Conservation (phyloP, 2,113 vertebrate species). For the Archocentrus centrarchus region DNA sequence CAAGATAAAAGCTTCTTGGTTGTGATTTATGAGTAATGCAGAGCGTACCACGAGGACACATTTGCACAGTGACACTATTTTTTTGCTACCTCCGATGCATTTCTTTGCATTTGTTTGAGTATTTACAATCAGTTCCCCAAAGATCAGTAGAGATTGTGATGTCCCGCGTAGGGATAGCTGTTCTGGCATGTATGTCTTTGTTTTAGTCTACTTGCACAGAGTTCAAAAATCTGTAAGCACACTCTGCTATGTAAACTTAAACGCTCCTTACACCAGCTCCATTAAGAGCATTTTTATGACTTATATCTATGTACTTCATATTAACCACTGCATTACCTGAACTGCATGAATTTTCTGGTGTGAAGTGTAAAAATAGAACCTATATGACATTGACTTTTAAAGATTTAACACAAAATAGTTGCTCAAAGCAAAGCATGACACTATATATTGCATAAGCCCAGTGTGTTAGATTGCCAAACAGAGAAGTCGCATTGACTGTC, state of each 20-base stretch:
- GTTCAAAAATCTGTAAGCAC: constrained; percentile 32
- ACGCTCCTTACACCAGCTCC: neutral
- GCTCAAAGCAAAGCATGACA: constrained; percentile 42
- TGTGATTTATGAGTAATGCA: constrained; percentile 23
- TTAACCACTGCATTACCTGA: constrained; percentile 14
- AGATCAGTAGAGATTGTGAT: constrained; percentile 61
- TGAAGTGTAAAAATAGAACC: constrained; percentile 31
- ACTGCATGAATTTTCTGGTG: constrained; percentile 2
- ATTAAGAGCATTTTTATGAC: neutral
- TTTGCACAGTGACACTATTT: neutral
- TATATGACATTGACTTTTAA: neutral
- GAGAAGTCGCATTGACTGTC: constrained; percentile 44
- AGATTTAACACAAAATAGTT: constrained; percentile 20
- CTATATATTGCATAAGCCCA: constrained; percentile 24
- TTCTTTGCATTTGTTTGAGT: constrained; percentile 33
- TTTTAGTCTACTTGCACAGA: constrained; percentile 37
- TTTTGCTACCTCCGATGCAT: constrained; percentile 4
- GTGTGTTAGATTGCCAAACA: constrained; percentile 38
- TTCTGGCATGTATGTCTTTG: constrained; percentile 12
- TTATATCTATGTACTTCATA: constrained; percentile 2
- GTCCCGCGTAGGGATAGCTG: constrained; percentile 11
- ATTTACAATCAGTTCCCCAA: constrained; percentile 45
- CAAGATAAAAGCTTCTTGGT: constrained; percentile 33
- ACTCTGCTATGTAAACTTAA: constrained; percentile 16
- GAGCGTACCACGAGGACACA: constrained; percentile 23